Evolutionary conservation across 2,888 invertebrate genomes (phyloP), one percentile per base, ranked within the genome.

Genomic region (Aleiodes leptofemur): DNA sequence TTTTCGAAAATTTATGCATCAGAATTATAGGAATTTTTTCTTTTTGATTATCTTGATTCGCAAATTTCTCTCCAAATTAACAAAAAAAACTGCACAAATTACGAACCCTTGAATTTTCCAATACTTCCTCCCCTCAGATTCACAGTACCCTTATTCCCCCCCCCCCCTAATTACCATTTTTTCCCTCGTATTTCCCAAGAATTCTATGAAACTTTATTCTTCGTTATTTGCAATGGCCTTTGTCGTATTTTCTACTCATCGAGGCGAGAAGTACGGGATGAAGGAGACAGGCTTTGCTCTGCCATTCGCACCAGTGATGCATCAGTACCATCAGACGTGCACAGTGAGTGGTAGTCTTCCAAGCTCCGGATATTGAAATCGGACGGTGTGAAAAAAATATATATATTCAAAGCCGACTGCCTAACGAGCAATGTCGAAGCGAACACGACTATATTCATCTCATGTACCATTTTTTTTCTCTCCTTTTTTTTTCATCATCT

Each of bases 391-490:
- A 72, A 72, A 72, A 72, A 72, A 23, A 23, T 23, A 23, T 23
- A 23, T 72, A 53, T 72, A 72, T 72, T 53, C 72, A 72, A 72
- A 72, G 51, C 51, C 51, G 23, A 48, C 48, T 66, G 61, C 50
- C 61, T 72, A 72, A 72, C 51, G 51, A 72, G 64, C 72, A 34
- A 23, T 43, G 72, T 56, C 51, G 43, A 48, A 48, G 23, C 43
- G 64, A 64, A 23, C 64, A 43, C 43, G 8, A 43, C 43, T 48
- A 14, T 43, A 43, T 48, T 48, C 64, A 64, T 48, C 34, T 34
- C 64, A 64, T 64, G 43, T 23, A 64, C 64, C 64, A 16, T 16
- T 64, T 23, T 43, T 48, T 23, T 61, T 43, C 48, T 48, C 34
- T 43, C 14, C 7, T 2, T 23, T 23, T 23, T 23, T 23, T 2